Conservation (phyloP, 2,888 invertebrate species). For the Caenorhabditis sulstoni region DNA sequence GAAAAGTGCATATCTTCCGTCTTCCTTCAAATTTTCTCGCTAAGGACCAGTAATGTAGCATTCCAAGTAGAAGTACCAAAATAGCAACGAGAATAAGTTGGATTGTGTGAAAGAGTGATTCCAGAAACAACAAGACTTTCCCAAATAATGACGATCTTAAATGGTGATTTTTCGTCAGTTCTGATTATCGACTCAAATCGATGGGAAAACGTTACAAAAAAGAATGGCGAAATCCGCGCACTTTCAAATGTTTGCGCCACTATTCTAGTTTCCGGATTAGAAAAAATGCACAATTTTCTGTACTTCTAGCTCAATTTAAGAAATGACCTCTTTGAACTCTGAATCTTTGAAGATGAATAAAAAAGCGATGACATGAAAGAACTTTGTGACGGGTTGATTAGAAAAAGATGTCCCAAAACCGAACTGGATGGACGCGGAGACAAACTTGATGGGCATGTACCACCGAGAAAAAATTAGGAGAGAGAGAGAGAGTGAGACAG, state of each 20-base stretch:
- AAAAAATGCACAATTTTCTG: background rate
- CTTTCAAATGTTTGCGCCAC: too few relatives aligned
- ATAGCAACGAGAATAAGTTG: background rate
- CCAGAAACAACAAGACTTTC: background rate
- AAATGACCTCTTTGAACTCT: too few relatives aligned
- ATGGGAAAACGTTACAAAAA: too few relatives aligned
- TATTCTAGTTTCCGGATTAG: too few relatives aligned
- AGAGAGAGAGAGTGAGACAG: constrained; percentile 14
- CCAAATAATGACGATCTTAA: background rate
- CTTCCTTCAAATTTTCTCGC: too few relatives aligned
- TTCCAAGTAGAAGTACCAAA: background rate
- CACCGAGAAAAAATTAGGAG: constrained; percentile 48
- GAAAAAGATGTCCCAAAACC: constrained; percentile 30
- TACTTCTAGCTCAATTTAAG: background rate
- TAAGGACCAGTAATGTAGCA: too few relatives aligned
- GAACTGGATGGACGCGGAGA: constrained; percentile 23
- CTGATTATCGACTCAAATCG: too few relatives aligned
- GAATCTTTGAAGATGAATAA: constrained; percentile 1
- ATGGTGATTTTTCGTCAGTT: too few relatives aligned
- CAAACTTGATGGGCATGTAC: constrained; percentile 44
- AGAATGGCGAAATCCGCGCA: too few relatives aligned
- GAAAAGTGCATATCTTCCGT: too few relatives aligned
- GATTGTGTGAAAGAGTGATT: background rate
- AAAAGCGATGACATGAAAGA: constrained; percentile 4
- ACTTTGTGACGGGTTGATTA: constrained; percentile 42